Conservation (phyloP, 1,140 invertebrate genomes). For the Tribolium madens region DNA sequence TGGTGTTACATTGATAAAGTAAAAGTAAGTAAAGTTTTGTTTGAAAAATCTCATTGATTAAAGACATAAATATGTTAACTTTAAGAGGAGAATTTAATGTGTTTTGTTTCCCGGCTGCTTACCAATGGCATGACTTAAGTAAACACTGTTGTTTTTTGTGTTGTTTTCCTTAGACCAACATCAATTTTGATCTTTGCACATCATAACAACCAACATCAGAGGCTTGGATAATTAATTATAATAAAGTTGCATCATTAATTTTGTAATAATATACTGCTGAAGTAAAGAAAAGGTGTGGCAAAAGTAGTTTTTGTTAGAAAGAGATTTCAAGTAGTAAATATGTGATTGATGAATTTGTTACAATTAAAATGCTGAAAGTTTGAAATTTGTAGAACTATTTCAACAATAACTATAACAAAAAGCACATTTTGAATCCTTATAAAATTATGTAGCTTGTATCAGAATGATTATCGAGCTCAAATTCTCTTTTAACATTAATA, state of each 20-base stretch:
- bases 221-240: not conserved
- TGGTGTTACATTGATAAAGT: no score
- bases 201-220: not conserved
- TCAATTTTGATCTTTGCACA: not conserved
- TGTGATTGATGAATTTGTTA: no score
- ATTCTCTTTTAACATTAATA: slow-evolving; percentile 9
- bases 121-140: not conserved
- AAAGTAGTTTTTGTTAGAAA: not conserved
- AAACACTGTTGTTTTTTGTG: not conserved
- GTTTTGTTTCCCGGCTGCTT: not conserved
- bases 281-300: not conserved
- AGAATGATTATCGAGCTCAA: slow-evolving; percentile 9
- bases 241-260: not conserved
- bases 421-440: not conserved
- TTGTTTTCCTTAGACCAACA: not conserved
- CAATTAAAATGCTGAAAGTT: no score
- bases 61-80: not conserved
- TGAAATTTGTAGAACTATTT: not conserved
- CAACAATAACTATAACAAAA: not conserved
- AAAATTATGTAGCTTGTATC: not conserved
- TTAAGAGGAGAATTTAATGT: not conserved
- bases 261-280: not conserved
- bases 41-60: no score
- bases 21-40: no score
- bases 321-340: no score